Conservation (phyloP, 37 sponge, comb jelly and placozoan genomes). For the Oopsacas minuta region DNA sequence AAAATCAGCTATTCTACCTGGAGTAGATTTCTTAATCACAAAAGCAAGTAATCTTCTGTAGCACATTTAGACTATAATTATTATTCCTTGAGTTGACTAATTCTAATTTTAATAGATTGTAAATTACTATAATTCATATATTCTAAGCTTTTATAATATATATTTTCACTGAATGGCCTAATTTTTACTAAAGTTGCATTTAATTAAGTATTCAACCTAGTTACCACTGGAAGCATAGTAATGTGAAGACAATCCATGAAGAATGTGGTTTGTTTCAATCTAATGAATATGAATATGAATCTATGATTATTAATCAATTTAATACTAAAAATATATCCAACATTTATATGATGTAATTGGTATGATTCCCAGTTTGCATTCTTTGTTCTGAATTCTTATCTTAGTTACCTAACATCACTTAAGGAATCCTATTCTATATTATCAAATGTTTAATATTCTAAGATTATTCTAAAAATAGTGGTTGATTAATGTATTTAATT, state of each 20-base stretch:
- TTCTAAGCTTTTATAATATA: too few relatives aligned
- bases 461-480: too few relatives aligned
- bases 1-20: slow-evolving; percentile 2
- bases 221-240: not conserved
- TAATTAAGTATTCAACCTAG: not conserved
- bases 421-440: not conserved
- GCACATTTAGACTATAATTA: not conserved
- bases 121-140: not conserved
- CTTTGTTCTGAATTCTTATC: not conserved
- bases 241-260: not conserved
- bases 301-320: too few relatives aligned
- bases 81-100: not conserved
- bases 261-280: not conserved
- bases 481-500: too few relatives aligned
- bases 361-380: not conserved
- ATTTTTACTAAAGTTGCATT: not conserved
- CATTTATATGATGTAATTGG: too few relatives aligned
- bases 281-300: too few relatives aligned
- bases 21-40: not conserved
- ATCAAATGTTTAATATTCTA: not conserved
- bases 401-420: not conserved
- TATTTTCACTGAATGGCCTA: not conserved
- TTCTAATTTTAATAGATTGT: not conserved
- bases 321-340: too few relatives aligned
- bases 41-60: not conserved